Evolutionary conservation across 2,113 vertebrate genomes (phyloP).

Genomic region (Accipiter virgatus): DNA sequence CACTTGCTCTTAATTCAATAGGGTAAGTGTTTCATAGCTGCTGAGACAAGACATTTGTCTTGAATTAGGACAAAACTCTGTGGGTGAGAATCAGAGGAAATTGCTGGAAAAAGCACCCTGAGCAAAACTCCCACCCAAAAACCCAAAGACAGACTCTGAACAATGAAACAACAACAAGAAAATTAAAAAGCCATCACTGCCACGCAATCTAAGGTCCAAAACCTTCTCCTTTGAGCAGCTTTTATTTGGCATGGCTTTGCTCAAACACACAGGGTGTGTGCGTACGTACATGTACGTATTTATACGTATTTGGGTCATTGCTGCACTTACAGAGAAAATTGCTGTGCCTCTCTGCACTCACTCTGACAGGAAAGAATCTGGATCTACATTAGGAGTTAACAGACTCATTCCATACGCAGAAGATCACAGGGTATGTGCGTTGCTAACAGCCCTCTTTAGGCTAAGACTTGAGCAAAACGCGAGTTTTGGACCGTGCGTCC

Average conservation of each 20-base stretch:
- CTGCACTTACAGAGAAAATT: neutral
- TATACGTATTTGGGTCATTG: rapidly evolving
- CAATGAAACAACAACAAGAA: neutral
- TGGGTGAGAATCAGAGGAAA: neutral
- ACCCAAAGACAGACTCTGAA: neutral
- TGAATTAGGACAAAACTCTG: neutral
- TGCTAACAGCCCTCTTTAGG: neutral
- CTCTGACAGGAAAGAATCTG: neutral
- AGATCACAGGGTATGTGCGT: neutral
- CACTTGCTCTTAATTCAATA: neutral
- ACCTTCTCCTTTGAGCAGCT: neutral
- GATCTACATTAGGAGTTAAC: neutral
- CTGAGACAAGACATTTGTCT: neutral
- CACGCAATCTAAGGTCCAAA: neutral
- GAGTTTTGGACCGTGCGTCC: rapidly evolving
- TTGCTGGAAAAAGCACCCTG: neutral
- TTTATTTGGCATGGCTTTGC: neutral
- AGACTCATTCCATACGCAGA: neutral
- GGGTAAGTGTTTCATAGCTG: neutral
- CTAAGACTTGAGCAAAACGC: neutral
- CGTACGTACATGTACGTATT: neutral
- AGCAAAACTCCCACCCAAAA: neutral
- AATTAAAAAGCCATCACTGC: neutral
- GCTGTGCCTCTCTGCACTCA: neutral
- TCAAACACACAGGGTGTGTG: neutral